Percentiles rank a stretch among this genome's conserved stretches.
These are phyloP conservation scores for Drosophila crucigera DNA, from an alignment of 2,888 invertebrate genomes.

Conservation along the genomic window DNA sequence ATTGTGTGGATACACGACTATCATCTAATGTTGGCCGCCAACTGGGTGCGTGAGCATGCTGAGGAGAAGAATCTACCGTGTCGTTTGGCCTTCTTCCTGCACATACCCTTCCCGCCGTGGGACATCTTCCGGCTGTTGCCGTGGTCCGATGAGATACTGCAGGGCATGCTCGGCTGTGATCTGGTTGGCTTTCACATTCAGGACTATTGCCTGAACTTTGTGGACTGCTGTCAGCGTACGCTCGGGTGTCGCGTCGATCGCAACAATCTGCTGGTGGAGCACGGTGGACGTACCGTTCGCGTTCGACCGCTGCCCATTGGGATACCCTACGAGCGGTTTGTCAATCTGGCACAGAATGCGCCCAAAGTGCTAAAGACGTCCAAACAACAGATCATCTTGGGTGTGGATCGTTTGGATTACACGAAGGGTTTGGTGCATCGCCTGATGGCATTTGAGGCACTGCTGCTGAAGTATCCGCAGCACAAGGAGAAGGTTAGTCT, in stretches of 20 bases:
- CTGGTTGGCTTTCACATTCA: conserved; percentile 97
- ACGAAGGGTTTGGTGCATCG: conserved; percentile 95
- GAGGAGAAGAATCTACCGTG: conserved; percentile 91
- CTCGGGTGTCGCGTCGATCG: conserved; percentile 95
- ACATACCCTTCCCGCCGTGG: conserved; percentile 98
- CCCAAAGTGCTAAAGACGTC: conserved; percentile 89
- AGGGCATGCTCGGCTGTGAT: conserved; percentile 96
- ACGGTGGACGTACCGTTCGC: conserved; percentile 93
- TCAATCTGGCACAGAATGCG: conserved; percentile 90
- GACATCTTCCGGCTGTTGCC: conserved; percentile 96
- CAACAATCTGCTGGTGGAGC: conserved; percentile 94
- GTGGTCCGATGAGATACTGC: conserved; percentile 97
- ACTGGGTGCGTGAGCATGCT: conserved; percentile 94
- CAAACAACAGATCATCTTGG: conserved; percentile 92
- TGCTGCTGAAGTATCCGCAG: conserved; percentile 93
- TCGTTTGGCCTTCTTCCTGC: conserved; percentile 96
- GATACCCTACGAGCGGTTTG: conserved; percentile 94
- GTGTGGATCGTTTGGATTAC: conserved; percentile 95
- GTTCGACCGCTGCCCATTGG: conserved; percentile 95
- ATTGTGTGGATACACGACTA: conserved; percentile 98
- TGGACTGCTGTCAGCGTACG: conserved; percentile 95
- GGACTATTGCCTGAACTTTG: conserved; percentile 95
- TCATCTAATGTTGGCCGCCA: conserved; percentile 96
- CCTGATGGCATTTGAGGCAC: conserved; percentile 92
- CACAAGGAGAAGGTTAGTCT: conserved; percentile 93